Evolutionary conservation across 2,888 invertebrate species (phyloP).

Genomic region (Ophraella communa): DNA sequence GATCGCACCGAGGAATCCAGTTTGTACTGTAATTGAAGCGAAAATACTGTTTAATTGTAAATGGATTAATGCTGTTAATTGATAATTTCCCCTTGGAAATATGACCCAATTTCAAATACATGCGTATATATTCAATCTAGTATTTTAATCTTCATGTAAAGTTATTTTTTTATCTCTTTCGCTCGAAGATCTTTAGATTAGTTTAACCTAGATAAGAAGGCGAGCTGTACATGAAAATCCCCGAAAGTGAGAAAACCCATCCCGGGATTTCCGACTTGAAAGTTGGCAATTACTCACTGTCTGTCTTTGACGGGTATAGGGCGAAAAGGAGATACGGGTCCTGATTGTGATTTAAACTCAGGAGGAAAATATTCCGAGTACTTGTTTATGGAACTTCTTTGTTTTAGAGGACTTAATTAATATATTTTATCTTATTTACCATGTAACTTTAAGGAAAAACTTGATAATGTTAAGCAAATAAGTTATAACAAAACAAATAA

Average conservation of each 20-base stretch:
- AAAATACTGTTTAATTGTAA: background rate
- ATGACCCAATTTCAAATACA: background rate
- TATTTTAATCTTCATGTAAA: background rate
- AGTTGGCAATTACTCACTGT: slow-evolving; percentile 55
- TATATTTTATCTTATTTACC: background rate
- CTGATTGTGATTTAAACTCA: slow-evolving; percentile 38
- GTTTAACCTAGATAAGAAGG: background rate
- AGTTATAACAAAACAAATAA: too few species aligned
- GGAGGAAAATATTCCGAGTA: slow-evolving; percentile 31
- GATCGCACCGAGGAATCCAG: background rate
- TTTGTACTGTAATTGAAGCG: background rate
- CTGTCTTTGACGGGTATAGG: slow-evolving; percentile 32
- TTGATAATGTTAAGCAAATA: too few species aligned
- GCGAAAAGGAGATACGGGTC: slow-evolving; percentile 37
- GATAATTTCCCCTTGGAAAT: background rate
- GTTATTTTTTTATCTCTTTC: background rate
- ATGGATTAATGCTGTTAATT: background rate
- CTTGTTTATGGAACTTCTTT: slow-evolving; percentile 30
- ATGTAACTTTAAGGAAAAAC: too few species aligned
- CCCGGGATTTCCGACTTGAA: slow-evolving; percentile 49
- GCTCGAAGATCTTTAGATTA: background rate
- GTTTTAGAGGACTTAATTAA: slow-evolving; percentile 7
- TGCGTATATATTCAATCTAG: background rate
- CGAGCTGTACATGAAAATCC: slow-evolving; percentile 30
- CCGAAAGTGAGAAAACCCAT: slow-evolving; percentile 52